Conservation (phyloP, 2,888 invertebrate genomes). For the Megastigmus dorsalis region DNA sequence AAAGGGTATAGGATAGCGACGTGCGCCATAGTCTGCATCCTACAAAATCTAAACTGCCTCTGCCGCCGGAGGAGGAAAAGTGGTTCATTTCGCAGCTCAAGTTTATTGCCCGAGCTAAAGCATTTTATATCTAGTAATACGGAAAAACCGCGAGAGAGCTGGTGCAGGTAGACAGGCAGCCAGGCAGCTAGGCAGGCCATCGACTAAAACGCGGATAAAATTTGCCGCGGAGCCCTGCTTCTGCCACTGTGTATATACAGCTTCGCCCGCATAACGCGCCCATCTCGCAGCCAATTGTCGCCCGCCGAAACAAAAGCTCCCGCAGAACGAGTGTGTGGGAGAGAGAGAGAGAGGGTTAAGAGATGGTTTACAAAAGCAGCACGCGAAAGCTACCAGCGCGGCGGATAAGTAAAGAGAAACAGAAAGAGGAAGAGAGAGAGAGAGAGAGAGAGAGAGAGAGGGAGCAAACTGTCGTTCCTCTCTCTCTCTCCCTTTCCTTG, state of each 20-base stretch:
- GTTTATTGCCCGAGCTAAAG: not conserved
- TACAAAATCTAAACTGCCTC: constrained; percentile 7
- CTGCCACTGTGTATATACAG: too few relatives aligned
- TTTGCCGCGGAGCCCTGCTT: too few relatives aligned
- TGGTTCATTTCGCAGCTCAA: not conserved
- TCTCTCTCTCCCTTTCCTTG: constrained; percentile 3
- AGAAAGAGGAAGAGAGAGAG: not conserved
- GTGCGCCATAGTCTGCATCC: not conserved
- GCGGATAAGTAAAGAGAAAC: not conserved
- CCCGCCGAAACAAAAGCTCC: not conserved
- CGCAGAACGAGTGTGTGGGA: too few relatives aligned
- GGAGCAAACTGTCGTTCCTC: not conserved
- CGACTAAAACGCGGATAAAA: not conserved
- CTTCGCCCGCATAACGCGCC: not conserved
- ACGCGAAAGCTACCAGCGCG: not conserved
- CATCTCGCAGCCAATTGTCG: not conserved
- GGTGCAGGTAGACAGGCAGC: too few relatives aligned
- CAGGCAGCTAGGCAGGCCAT: too few relatives aligned
- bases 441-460: not conserved
- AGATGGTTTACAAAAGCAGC: not conserved
- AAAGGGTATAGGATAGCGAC: too few relatives aligned
- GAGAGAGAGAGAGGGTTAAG: too few relatives aligned
- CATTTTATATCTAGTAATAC: not conserved
- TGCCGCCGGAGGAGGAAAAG: too few relatives aligned
- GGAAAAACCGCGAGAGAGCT: not conserved